phyloP scores from a whole-genome alignment of 2,888 invertebrate genomes.

The Leucozona laternaria region DNA sequence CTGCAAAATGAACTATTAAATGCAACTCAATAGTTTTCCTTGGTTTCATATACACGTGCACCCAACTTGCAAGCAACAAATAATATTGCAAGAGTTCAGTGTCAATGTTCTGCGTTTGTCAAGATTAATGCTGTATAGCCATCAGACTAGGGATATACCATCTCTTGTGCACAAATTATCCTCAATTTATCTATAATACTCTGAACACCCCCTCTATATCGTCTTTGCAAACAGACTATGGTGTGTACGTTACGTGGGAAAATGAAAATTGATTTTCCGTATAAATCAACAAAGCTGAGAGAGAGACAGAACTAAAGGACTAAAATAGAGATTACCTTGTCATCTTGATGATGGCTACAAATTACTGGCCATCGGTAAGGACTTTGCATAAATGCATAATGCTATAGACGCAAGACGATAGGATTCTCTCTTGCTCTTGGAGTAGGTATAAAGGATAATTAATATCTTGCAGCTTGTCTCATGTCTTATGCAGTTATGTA shows the following conservation, averaged over 20 bases:
- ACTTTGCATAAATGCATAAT: slow-evolving; percentile 48
- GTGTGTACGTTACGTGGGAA: slow-evolving; percentile 8
- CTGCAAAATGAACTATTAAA: not conserved
- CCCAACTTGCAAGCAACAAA: slow-evolving; percentile 13
- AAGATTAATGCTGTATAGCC: slow-evolving; percentile 11
- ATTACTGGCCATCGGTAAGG: slow-evolving; percentile 35
- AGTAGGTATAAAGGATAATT: not conserved
- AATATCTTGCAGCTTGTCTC: slow-evolving; percentile 30
- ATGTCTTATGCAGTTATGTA: slow-evolving; percentile 7
- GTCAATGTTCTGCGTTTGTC: slow-evolving; percentile 20
- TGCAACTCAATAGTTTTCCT: not conserved
- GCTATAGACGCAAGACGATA: slow-evolving; percentile 4
- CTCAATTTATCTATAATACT: slow-evolving; percentile 22
- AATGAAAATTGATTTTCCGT: slow-evolving; percentile 55
- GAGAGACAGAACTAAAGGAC: slow-evolving; percentile 8
- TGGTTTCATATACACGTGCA: not conserved
- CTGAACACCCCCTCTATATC: not conserved
- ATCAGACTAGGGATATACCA: not conserved
- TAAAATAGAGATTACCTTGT: slow-evolving; percentile 40
- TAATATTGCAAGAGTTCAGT: slow-evolving; percentile 1
- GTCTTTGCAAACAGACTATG: slow-evolving; percentile 2
- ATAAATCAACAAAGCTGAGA: slow-evolving; percentile 45
- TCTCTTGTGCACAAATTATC: slow-evolving; percentile 19
- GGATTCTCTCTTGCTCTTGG: not conserved
- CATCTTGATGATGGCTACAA: slow-evolving; percentile 38